phyloP scores from a whole-genome alignment of 2,888 invertebrate genomes.

The Drosophila borborema region DNA sequence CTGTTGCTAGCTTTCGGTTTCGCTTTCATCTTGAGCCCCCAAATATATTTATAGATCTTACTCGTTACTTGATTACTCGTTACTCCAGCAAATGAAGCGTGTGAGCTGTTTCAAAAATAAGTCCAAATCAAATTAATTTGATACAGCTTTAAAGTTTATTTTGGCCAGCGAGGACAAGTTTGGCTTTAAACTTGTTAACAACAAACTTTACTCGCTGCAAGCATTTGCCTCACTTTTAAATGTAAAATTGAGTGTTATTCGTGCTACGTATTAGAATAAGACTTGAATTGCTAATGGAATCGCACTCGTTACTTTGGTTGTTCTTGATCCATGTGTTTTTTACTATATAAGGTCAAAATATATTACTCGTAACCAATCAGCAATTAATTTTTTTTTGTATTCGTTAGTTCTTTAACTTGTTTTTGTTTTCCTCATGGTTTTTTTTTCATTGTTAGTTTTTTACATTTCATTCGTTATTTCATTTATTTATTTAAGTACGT shows the following conservation, averaged over 20 bases:
- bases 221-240: not conserved
- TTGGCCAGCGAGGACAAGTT: not conserved
- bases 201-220: constrained; percentile 3
- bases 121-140: not conserved
- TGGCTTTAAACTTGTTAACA: not conserved
- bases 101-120: constrained; percentile 1
- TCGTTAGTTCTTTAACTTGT: no score
- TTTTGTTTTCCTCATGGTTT: no score
- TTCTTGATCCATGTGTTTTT: no score
- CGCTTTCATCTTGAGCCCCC: constrained; percentile 45
- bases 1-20: constrained; percentile 50
- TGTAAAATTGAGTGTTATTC: not conserved
- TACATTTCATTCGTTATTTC: no score
- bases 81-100: constrained; percentile 23
- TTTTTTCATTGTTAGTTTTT: no score
- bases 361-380: no score
- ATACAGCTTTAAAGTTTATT: not conserved
- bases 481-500: no score
- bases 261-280: no score
- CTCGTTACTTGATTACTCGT: constrained; percentile 31
- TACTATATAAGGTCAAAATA: no score
- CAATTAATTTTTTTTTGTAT: no score
- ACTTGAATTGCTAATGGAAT: no score
- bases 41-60: constrained; percentile 35
- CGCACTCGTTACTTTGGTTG: no score